Evolutionary conservation across 2,797 vertebrate genomes (phyloP), one percentile per base, ranked within the genome.

Genomic region (Mergus octosetaceus): DNA sequence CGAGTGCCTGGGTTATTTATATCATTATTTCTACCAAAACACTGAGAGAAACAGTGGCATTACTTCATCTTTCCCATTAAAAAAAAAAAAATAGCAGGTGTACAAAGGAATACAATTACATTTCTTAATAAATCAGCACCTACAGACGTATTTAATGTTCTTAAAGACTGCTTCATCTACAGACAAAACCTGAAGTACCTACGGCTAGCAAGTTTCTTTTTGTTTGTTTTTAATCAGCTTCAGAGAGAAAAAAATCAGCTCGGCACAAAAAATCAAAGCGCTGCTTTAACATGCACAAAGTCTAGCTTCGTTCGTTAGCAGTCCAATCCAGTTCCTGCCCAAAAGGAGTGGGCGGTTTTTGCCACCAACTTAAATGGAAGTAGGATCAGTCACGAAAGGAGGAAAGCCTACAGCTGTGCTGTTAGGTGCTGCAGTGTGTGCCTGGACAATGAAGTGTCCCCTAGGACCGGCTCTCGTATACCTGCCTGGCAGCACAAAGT

Each of bases 391-490:
- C 90, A 86, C 5, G 11, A 79, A 92, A 95, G 90, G 49, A 97
- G 86, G 53, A 78, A 90, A 89, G 82, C n/a, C 83, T 77, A 71
- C 93, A 96, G 94, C 95, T 97, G 91, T 58, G 95, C 85, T 6
- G 47, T 27, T 90, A 87, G 89, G 96, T 91, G 95, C 70, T 92
- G 84, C 80, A 94, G 73, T 80, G 85, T 61, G 51, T 56, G 87
- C 68, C 61, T 70, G 89, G 90, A 94, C 93, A 96, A 94, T 93
- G 93, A 90, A 96, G 86, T 60, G 76, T 73, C 97, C 94, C 66
- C 72, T 93, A 78, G 92, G 90, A 97, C 81, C 78, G 1, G 4
- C 80, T 86, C 82, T n/a, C 3, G 0, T 84, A 34, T 79, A 97
- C 89, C 96, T 95, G 89, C 60, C 84, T 80, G 86, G 77, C 70